phyloP scores from a whole-genome alignment of 1,140 invertebrate genomes.

The Bombus pascuorum region DNA sequence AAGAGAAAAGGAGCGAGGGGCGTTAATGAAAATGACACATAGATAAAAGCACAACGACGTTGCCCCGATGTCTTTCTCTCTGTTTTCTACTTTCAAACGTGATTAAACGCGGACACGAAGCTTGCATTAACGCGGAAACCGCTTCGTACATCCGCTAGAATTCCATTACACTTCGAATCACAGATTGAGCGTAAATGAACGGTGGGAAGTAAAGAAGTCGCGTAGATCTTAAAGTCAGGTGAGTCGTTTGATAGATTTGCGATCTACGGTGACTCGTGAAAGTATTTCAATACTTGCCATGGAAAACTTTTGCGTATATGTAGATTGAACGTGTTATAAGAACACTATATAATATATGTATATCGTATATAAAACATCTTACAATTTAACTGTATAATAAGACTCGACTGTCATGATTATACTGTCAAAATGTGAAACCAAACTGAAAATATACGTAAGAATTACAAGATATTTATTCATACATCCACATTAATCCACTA shows the following conservation, averaged over 20 bases:
- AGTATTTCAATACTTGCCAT: neutral
- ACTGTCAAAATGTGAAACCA: too few species aligned
- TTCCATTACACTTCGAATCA: conserved; percentile 13
- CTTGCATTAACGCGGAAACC: neutral
- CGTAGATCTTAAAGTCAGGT: neutral
- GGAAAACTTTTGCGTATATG: neutral
- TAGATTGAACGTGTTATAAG: neutral
- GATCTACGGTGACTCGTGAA: neutral
- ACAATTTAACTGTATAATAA: too few species aligned
- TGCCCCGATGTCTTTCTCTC: conserved; percentile 10
- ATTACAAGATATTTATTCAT: too few species aligned
- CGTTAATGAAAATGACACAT: conserved; percentile 36
- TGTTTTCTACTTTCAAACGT: conserved; percentile 22
- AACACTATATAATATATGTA: neutral
- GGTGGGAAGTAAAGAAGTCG: neutral
- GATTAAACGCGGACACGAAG: conserved; percentile 25
- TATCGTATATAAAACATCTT: neutral
- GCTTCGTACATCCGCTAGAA: neutral
- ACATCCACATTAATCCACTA: too few species aligned
- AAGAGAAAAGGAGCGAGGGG: neutral
- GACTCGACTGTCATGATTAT: neutral
- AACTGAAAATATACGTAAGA: too few species aligned
- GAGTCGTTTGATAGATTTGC: neutral
- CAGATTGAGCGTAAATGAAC: neutral
- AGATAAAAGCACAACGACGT: conserved; percentile 28